Evolutionary conservation across 2,113 vertebrate genomes (phyloP), one percentile per base, ranked within the genome.

Genomic region (Pogona vitticeps): DNA sequence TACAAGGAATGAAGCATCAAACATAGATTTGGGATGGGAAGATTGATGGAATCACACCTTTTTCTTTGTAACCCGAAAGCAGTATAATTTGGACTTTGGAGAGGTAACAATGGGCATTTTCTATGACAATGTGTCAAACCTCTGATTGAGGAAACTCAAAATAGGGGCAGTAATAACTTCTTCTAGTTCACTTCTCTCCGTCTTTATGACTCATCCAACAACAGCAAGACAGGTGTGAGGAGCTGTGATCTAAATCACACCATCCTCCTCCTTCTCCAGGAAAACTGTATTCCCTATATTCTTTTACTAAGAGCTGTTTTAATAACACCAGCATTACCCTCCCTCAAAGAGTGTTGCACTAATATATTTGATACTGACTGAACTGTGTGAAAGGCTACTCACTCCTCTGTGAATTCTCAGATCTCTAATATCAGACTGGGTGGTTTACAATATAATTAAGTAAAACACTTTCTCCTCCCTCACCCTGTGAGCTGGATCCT

Each of bases 1-100:
- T 73, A 84, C 46, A 80, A 80, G 33, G 70, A 93, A 82, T 86
- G 68, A 87, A 84, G 83, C 82, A 75, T 52, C 86, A n/a, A 88
- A 86, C 80, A 91, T 56, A 90, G 86, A 93, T 83, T 6, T 89
- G 80, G 88, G 58, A 76, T 67, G 83, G 73, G 52, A 70, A 72
- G 88, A 90, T 58, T 84, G 82, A 90, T 31, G 33, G 79, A 88
- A 72, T 81, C 72, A 36, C 61, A 56, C 63, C 36, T 70, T 68
- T n/a, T 84, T 65, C 33, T 67, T 79, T 86, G 18, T 5, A 71
- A 88, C 89, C n/a, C 86, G 65, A 58, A 38, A 88, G 82, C 73
- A 70, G 61, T 1, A 0, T 0, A 81, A 9, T 86, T 82, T 88
- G 89, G 1, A 67, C 68, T 70, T 42, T 38, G 78, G 26, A 31